A percentile compares a stretch with the other conserved stretches of the same genome.
Evolutionary conservation across 1,140 invertebrate genomes (phyloP).

Genomic region (Macrobrachium nipponense): DNA sequence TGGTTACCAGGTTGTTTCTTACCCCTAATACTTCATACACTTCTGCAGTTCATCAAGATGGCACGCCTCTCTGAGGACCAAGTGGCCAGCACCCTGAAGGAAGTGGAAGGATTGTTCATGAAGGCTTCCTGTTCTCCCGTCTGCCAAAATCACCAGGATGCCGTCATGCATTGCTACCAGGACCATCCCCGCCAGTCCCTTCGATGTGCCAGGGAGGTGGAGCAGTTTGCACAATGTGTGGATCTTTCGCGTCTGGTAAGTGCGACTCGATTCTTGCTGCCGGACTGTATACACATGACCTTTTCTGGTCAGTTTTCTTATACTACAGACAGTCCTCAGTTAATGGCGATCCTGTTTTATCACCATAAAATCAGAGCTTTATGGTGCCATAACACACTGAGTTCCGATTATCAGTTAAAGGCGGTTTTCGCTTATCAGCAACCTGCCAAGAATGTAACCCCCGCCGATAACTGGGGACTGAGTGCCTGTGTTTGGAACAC

Average conservation of each 20-base stretch:
- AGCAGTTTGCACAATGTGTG: slow-evolving; percentile 63
- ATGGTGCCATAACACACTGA: too few species aligned
- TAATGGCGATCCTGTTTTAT: too few species aligned
- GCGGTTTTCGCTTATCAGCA: too few species aligned
- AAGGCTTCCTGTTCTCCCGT: slow-evolving; percentile 58
- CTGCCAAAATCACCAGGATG: slow-evolving; percentile 61
- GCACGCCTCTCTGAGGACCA: slow-evolving; percentile 54
- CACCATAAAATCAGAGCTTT: too few species aligned
- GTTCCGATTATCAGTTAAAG: too few species aligned
- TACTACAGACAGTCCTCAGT: too few species aligned
- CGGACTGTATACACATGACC: too few species aligned
- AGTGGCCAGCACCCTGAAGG: slow-evolving; percentile 52
- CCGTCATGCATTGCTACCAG: slow-evolving; percentile 61
- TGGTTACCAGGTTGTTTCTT: too few species aligned
- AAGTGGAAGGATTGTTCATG: slow-evolving; percentile 61
- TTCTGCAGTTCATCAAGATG: slow-evolving; percentile 52
- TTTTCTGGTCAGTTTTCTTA: too few species aligned
- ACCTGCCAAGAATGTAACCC: too few species aligned
- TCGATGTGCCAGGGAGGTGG: slow-evolving; percentile 59
- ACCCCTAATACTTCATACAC: background rate
- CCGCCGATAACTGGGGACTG: too few species aligned
- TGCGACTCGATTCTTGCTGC: background rate
- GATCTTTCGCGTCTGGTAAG: slow-evolving; percentile 63
- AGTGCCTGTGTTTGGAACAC: too few species aligned
- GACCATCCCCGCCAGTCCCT: slow-evolving; percentile 60